Conservation (phyloP, 1,140 invertebrate genomes). For the Caenorhabditis tropicalis region DNA sequence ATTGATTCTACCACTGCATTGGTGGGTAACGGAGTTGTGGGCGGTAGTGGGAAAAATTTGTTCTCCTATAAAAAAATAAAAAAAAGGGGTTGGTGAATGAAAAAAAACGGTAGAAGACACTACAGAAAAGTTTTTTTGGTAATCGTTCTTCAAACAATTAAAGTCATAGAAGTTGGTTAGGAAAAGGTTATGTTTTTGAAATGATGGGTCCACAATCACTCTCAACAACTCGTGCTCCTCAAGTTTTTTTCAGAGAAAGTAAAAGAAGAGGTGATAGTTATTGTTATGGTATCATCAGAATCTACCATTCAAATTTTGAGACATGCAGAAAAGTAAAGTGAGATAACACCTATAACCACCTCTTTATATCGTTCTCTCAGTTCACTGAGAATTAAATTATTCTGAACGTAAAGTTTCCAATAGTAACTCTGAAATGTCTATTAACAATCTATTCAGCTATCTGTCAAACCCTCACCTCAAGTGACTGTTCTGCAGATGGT, state of each 20-base stretch:
- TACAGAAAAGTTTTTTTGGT: neutral
- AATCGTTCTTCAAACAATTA: neutral
- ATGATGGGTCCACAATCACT: neutral
- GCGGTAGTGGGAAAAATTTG: slow-evolving; percentile 42
- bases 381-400: slow-evolving; percentile 54
- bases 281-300: neutral
- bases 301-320: neutral
- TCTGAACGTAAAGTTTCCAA: slow-evolving; percentile 55
- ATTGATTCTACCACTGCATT: slow-evolving; percentile 37
- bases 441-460: neutral
- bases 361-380: slow-evolving; percentile 52
- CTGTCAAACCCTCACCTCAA: neutral
- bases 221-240: neutral
- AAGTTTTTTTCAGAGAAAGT: too few relatives aligned
- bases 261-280: neutral
- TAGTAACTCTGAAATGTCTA: slow-evolving; percentile 54
- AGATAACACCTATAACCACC: slow-evolving; percentile 38
- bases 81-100: neutral
- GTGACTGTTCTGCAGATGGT: neutral
- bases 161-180: neutral
- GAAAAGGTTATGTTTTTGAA: neutral
- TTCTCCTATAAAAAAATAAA: slow-evolving; percentile 52
- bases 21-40: slow-evolving; percentile 30
- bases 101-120: neutral
- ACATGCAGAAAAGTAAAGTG: neutral